Percentiles rank a stretch among this genome's conserved stretches.
phyloP scores from a whole-genome alignment of 1,140 invertebrate genomes.

The Mactra quadrangularis region DNA sequence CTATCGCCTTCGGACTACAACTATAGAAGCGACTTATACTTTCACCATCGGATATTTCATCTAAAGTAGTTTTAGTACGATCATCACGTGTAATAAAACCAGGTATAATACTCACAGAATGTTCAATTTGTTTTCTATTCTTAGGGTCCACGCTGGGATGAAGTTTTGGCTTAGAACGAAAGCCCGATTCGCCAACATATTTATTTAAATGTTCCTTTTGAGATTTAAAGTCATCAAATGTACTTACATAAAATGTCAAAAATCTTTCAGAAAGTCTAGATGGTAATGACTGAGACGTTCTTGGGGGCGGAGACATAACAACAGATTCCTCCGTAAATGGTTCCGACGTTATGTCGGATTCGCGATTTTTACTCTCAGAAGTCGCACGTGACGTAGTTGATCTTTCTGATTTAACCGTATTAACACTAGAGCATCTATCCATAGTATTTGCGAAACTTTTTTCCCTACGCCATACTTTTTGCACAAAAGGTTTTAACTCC shows the following conservation, averaged over 20 bases:
- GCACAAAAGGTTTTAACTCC: constrained; percentile 71
- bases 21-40: constrained; percentile 53
- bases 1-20: constrained; percentile 54
- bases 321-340: constrained; percentile 24
- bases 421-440: constrained; percentile 51
- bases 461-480: constrained; percentile 71
- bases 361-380: constrained; percentile 8
- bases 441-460: constrained; percentile 67
- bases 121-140: constrained; percentile 62
- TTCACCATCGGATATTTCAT: constrained; percentile 67
- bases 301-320: constrained; percentile 57
- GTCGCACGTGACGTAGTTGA: constrained; percentile 25
- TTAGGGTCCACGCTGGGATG: constrained; percentile 65
- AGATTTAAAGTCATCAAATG: constrained; percentile 35
- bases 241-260: constrained; percentile 34
- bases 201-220: constrained; percentile 51
- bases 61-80: constrained; percentile 65
- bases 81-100: constrained; percentile 69
- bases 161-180: constrained; percentile 35
- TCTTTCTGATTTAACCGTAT: constrained; percentile 27
- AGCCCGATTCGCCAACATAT: constrained; percentile 57
- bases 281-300: constrained; percentile 40
- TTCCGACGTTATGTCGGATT: constrained; percentile 60
- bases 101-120: constrained; percentile 68
- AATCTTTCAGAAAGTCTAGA: constrained; percentile 1